phyloP scores from a whole-genome alignment of 1,140 invertebrate species.

The Brachionus manjavacas region DNA sequence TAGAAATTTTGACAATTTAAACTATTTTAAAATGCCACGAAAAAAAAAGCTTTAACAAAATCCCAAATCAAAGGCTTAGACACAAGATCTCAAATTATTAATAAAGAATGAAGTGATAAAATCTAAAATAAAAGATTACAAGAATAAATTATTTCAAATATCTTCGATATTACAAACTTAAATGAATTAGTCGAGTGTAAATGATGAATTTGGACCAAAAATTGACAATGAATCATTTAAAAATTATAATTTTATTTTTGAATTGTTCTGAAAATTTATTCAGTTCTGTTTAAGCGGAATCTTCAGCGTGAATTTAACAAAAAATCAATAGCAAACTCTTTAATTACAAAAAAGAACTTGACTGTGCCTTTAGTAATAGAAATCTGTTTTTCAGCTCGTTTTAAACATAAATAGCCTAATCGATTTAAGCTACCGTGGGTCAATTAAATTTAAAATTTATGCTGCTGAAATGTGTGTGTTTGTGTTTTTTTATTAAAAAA shows the following conservation, averaged over 20 bases:
- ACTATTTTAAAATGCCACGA: neutral
- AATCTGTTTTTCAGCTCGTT: neutral
- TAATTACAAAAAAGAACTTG: neutral
- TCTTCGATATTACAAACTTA: neutral
- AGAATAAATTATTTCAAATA: neutral
- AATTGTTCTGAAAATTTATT: neutral
- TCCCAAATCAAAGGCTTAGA: neutral
- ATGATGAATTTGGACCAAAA: neutral
- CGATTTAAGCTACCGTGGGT: neutral
- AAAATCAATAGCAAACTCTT: neutral
- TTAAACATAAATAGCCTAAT: neutral
- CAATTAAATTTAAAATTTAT: neutral
- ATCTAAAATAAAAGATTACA: conserved; percentile 1
- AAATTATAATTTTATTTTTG: neutral
- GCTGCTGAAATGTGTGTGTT: neutral
- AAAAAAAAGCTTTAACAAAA: neutral
- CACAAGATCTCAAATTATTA: neutral
- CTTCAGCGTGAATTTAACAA: neutral
- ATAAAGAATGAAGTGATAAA: neutral
- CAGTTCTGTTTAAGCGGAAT: neutral
- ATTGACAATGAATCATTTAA: neutral
- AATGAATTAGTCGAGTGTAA: neutral
- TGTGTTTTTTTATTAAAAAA: neutral
- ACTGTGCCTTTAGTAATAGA: neutral
- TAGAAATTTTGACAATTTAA: neutral